Base-by-base conservation (phyloP, 2,888 invertebrate genomes). In the Nysson spinosus region DNA sequence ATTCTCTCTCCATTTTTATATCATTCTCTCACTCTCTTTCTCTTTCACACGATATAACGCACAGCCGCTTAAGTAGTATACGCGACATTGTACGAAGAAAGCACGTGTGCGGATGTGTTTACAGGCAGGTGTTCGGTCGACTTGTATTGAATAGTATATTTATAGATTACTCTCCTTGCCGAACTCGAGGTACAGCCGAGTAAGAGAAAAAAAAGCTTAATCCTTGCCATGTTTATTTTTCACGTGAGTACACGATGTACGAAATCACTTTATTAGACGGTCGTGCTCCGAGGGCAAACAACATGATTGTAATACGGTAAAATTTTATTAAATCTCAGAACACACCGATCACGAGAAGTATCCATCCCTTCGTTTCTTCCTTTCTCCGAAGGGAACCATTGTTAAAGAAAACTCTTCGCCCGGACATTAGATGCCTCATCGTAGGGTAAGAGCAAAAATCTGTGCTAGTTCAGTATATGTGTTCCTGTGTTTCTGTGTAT, bases 101-200 rank as follows among this genome's bases (percentile, higher is more conserved):
- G 71, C 65, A 58, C 52, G 52, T 67, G 60, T 37, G 56, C 66
- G 46, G 54, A 43, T 61, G 26, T 57, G 56, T 56, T 51, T 39
- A 35, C 46, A 74, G 52, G 62, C 62, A 66, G 56, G 57, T 72
- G 50, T 68, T 57, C 66, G n/a, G n/a, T n/a, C n/a, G 42, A 61
- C 57, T 71, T 55, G 46, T 55, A 63, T 56, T 57, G n/a, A n/a
- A n/a, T n/a, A 44, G 17, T 43, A 26, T 30, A 35, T 34, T 37
- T 44, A 22, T 50, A 30, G 14, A 42, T 34, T 56, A 54, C 56
- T 43, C 44, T 47, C n/a, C n/a, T 49, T 30, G 22, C 17, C 4
- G 5, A 47, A 37, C 47, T 54, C 14, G 39, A 55, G 19, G 63
- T 49, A 50, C 37, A 55, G 63, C 44, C 39, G 4, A 11, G 19